phyloP scores from a whole-genome alignment of 2,888 invertebrate genomes.

The Caenorhabditis parvicauda region DNA sequence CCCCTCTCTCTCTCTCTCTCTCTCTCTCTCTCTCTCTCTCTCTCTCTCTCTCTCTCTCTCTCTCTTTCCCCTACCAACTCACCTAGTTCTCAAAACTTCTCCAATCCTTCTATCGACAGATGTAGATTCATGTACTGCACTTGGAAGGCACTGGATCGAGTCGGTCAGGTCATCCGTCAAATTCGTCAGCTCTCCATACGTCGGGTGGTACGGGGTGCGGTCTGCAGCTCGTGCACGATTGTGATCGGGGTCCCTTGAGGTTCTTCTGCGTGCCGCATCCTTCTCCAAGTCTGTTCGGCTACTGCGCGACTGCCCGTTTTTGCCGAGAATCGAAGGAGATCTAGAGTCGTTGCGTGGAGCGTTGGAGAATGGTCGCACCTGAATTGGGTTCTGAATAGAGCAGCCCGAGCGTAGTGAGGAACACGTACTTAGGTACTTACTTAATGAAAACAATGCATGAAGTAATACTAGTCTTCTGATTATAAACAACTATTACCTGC shows the following conservation, averaged over 20 bases:
- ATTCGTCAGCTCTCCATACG: slow-evolving; percentile 18
- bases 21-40: slow-evolving; percentile 12
- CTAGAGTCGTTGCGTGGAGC: slow-evolving; percentile 16
- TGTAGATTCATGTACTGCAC: no score
- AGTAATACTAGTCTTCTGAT: no score
- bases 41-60: slow-evolving; percentile 3
- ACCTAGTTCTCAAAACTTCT: no score
- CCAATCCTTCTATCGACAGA: no score
- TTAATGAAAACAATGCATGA: no score
- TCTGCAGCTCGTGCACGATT: slow-evolving; percentile 22
- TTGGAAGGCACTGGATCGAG: slow-evolving; percentile 46
- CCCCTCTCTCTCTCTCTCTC: slow-evolving; percentile 18
- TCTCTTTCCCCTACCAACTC: no score
- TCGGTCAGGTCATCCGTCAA: slow-evolving; percentile 17
- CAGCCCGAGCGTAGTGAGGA: no score
- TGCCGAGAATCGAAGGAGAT: slow-evolving; percentile 21
- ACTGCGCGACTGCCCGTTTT: slow-evolving; percentile 3
- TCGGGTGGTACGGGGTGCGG: slow-evolving; percentile 6
- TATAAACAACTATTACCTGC: no score
- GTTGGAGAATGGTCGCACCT: slow-evolving; percentile 14
- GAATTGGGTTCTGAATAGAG: no score
- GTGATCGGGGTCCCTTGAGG: not conserved
- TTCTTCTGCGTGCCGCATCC: not conserved
- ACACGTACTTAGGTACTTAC: no score
- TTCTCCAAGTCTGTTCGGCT: slow-evolving; percentile 8